Conservation (phyloP, 2,888 invertebrate species). For the Monoplex corrugatus region DNA sequence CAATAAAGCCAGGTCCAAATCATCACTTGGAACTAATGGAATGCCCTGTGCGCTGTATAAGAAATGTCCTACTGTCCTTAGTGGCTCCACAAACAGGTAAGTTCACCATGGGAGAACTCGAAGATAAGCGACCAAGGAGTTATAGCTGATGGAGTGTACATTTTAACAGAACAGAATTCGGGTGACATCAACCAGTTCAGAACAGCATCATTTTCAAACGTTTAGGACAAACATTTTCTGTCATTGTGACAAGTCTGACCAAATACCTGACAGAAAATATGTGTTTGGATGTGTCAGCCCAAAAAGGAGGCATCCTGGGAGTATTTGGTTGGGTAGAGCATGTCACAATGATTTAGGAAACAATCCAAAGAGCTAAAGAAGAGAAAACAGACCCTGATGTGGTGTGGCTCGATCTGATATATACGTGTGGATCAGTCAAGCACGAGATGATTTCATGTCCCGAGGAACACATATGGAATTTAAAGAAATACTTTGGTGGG, state of each 20-base stretch:
- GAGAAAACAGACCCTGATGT: neutral
- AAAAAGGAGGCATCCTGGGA: neutral
- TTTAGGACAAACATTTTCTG: no score
- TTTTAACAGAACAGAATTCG: no score
- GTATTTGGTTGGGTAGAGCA: neutral
- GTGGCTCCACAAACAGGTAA: no score
- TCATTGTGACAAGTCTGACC: neutral
- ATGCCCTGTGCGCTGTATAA: no score
- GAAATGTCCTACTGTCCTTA: no score
- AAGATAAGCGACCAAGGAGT: no score
- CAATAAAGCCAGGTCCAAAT: no score
- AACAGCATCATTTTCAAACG: no score
- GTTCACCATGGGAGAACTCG: no score
- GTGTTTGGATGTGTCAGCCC: neutral
- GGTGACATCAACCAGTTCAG: no score
- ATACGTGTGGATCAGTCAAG: neutral
- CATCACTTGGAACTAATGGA: no score
- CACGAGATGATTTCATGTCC: neutral
- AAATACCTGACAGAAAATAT: neutral
- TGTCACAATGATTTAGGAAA: neutral
- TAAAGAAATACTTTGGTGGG: neutral
- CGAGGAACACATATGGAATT: neutral
- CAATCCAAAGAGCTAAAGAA: constrained; percentile 1
- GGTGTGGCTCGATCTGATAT: neutral
- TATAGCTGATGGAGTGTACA: no score